Evolutionary conservation across 2,888 invertebrate species (phyloP).

Genomic region (Ectropis crepuscularia): DNA sequence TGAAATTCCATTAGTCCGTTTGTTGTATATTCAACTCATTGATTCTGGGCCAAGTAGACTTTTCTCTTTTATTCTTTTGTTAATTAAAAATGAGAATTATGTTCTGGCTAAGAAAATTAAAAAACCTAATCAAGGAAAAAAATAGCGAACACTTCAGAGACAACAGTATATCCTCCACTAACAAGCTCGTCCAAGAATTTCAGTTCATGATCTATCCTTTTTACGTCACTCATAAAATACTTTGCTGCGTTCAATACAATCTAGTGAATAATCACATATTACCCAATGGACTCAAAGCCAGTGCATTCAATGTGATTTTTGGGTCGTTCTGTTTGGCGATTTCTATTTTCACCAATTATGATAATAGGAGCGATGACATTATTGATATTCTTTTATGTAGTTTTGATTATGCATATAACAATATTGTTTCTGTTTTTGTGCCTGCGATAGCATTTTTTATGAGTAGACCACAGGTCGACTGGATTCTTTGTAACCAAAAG

Average conservation of each 20-base stretch:
- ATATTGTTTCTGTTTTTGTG: too few species aligned
- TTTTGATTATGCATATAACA: too few species aligned
- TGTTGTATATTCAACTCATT: too few species aligned
- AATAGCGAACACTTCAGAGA: too few species aligned
- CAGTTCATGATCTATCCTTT: conserved; percentile 14
- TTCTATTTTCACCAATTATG: not conserved
- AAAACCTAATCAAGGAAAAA: not conserved
- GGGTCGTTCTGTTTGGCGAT: not conserved
- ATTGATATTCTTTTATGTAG: too few species aligned
- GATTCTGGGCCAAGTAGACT: not conserved
- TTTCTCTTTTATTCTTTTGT: not conserved
- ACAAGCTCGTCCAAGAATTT: conserved; percentile 8
- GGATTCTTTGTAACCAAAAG: too few species aligned
- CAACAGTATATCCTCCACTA: too few species aligned
- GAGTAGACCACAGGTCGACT: too few species aligned
- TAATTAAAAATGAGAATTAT: not conserved
- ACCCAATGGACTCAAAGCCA: not conserved
- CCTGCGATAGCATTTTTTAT: too few species aligned
- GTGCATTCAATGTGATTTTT: not conserved
- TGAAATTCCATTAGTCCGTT: too few species aligned
- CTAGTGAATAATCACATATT: not conserved
- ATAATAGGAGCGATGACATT: too few species aligned
- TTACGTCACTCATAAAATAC: not conserved
- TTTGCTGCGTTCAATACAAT: not conserved
- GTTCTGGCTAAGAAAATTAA: not conserved